phyloP scores from a whole-genome alignment of 2,888 invertebrate species.

The Pyrgus malvae region DNA sequence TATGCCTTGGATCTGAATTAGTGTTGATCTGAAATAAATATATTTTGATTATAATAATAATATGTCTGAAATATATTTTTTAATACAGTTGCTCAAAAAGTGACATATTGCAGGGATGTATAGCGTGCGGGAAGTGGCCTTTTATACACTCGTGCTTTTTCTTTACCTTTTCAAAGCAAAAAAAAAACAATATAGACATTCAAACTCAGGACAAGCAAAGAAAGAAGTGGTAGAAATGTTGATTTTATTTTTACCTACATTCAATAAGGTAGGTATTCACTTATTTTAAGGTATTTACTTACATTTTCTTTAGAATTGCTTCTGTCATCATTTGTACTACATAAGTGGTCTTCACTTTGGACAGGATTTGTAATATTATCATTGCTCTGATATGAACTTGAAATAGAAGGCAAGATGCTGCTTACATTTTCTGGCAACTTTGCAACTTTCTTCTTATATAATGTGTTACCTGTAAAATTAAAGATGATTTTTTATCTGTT shows the following conservation, averaged over 20 bases:
- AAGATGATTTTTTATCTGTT: neutral
- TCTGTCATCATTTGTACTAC: conserved; percentile 1
- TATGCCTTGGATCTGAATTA: conserved; percentile 47
- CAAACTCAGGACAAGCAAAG: too few species aligned
- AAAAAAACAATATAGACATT: too few species aligned
- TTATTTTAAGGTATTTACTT: neutral
- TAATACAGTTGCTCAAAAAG: too few species aligned
- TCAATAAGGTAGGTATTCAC: too few species aligned
- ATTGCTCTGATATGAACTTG: conserved; percentile 3
- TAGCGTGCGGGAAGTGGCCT: too few species aligned
- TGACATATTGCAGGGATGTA: too few species aligned
- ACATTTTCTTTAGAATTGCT: neutral
- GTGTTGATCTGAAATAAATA: conserved; percentile 41
- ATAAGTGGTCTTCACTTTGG: neutral
- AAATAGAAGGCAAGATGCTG: neutral
- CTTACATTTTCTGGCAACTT: neutral
- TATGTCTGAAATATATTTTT: too few species aligned
- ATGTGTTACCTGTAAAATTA: conserved; percentile 19
- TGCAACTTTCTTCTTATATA: neutral
- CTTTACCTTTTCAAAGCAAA: too few species aligned
- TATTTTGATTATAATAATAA: neutral
- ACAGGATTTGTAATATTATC: neutral
- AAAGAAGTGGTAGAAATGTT: too few species aligned
- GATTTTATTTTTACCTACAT: too few species aligned
- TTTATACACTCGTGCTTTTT: too few species aligned